Base-by-base conservation (phyloP, 2,113 vertebrate genomes). In the Deroptyus accipitrinus region DNA sequence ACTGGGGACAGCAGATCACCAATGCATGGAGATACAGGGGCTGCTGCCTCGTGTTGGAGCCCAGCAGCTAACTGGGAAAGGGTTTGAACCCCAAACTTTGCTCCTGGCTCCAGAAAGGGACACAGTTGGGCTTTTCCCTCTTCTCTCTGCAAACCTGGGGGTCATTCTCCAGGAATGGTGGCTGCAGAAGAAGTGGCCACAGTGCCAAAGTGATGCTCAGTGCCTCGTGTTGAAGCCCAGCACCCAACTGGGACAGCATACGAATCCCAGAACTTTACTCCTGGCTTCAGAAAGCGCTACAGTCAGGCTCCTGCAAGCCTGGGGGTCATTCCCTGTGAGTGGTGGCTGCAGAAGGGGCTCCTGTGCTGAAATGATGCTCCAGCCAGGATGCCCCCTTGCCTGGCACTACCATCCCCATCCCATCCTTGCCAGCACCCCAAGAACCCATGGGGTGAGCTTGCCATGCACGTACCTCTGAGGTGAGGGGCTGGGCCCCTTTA, bases 21-120 rank as follows among this genome's bases (percentile, higher is more conserved):
- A 6, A 14, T 1, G 24, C 14, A 0, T 2, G 49, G 69, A 41
- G 25, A 24, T 3, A 4, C 0, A 9, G 64, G 27, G n/a, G 35
- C 35, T 87, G 54, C 4, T 2, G 57, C 39, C 14, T 49, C 4
- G 0, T 6, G 5, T 46, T 46, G 62, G 46, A 54, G 66, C 41
- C 25, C 87, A 85, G 70, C 33, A 41, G n/a, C n/a, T 44, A n/a
- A 0, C 6, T 16, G 19, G 24, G 35, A 75, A 57, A 55, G 48
- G 57, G 20, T 24, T 8, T 66, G 54, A 83, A 18, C 25, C 57
- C 80, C 55, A 23, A 74, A 92, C 70, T 86, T 77, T 28, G 7
- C 39, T 91, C 61, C 55, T 17, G 52, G 11, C 35, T 76, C 52
- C 30, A 37, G 11, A 24, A 22, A 63, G 15, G 7, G 11, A 39